Evolutionary conservation across 2,888 invertebrate species (phyloP).

Genomic region (Archips xylosteana): DNA sequence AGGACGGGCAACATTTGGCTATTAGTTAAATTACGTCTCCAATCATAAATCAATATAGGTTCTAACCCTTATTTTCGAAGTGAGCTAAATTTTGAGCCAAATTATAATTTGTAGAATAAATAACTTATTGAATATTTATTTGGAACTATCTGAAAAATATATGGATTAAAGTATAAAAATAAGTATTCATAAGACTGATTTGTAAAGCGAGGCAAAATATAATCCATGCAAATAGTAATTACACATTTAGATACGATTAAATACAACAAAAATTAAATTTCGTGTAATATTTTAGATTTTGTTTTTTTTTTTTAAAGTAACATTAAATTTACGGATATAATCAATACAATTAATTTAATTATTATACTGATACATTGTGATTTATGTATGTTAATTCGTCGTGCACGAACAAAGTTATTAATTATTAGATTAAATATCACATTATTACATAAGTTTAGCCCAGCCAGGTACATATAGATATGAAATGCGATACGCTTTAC

Average conservation of each 20-base stretch:
- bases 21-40: background rate
- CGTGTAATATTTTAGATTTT: background rate
- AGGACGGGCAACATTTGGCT: slow-evolving; percentile 13
- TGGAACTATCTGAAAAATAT: background rate
- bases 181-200: background rate
- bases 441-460: slow-evolving; percentile 33
- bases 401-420: background rate
- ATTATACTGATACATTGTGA: background rate
- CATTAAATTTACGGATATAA: background rate
- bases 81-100: slow-evolving; percentile 31
- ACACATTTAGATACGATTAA: background rate
- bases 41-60: background rate
- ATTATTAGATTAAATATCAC: slow-evolving; percentile 31
- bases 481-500: slow-evolving; percentile 15
- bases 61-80: slow-evolving; percentile 24
- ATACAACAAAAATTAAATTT: background rate
- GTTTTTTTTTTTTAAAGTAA: background rate
- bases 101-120: background rate
- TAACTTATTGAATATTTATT: background rate
- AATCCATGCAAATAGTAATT: background rate
- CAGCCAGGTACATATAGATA: slow-evolving; percentile 31
- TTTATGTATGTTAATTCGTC: background rate
- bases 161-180: background rate
- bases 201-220: background rate
- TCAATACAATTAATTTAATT: background rate